A percentile compares a stretch with the other conserved stretches of the same genome.
phyloP scores from a whole-genome alignment of 64 coral and sea anemone genomes.

The Dendrophyllia cribrosa region DNA sequence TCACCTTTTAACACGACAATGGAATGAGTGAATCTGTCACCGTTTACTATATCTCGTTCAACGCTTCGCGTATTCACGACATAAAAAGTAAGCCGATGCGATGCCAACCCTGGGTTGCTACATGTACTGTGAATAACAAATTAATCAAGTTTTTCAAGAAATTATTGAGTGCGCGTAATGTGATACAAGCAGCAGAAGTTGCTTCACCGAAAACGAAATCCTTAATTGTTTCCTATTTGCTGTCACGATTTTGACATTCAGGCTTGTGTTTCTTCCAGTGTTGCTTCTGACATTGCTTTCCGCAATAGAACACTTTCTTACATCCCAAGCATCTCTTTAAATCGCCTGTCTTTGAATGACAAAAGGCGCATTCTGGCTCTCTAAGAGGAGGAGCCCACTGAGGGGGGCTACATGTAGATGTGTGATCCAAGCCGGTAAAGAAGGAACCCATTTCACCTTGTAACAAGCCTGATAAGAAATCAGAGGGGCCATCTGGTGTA shows the following conservation, averaged over 20 bases:
- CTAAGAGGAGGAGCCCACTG: not conserved
- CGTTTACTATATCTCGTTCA: no score
- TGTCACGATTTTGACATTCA: slow-evolving; percentile 1
- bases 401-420: not conserved
- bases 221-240: no score
- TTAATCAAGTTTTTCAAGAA: no score
- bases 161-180: no score
- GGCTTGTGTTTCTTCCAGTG: slow-evolving; percentile 53
- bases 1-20: no score
- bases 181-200: no score
- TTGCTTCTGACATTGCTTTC: slow-evolving; percentile 34
- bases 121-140: no score
- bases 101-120: no score
- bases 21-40: no score
- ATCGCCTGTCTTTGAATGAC: not conserved
- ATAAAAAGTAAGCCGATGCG: no score
- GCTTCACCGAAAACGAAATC: no score
- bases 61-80: no score
- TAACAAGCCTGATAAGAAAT: not conserved
- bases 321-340: slow-evolving; percentile 58
- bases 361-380: slow-evolving; percentile 38
- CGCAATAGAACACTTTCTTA: slow-evolving; percentile 41
- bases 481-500: not conserved
- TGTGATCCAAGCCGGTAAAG: not conserved
- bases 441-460: not conserved